Percentiles rank a stretch among this genome's conserved stretches.
These are phyloP conservation scores for Cnemophilus loriae DNA, from an alignment of 2,113 vertebrate genomes.

Conservation along the genomic window DNA sequence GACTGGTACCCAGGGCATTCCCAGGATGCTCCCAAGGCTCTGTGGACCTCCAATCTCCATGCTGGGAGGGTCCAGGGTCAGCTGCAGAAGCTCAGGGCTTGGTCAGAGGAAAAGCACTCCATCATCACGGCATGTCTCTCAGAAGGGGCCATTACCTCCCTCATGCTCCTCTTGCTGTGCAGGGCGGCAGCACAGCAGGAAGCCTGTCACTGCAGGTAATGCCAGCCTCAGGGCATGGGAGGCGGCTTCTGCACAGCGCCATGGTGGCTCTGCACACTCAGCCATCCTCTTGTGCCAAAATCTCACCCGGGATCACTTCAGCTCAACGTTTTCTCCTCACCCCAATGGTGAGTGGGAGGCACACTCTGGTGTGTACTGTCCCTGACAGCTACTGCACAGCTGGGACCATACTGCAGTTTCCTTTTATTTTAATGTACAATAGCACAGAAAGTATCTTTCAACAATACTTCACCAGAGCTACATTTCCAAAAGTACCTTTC, in stretches of 20 bases:
- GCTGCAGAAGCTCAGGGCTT: not conserved
- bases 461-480: not conserved
- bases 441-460: not conserved
- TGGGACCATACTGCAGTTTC: not conserved
- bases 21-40: not conserved
- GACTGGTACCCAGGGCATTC: too few relatives aligned
- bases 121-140: not conserved
- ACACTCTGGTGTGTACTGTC: rapidly evolving
- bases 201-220: not conserved
- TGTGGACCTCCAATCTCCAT: rapidly evolving
- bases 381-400: not conserved
- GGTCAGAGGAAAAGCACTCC: not conserved
- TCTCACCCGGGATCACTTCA: rapidly evolving
- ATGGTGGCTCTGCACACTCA: not conserved
- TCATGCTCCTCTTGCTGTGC: not conserved
- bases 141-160: not conserved
- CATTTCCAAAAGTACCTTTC: not conserved
- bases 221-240: not conserved
- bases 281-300: rapidly evolving
- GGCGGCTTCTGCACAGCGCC: not conserved
- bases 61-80: not conserved
- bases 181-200: not conserved
- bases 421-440: not conserved
- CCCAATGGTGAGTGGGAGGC: rapidly evolving
- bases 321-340: not conserved